These are phyloP conservation scores for Colostygia pectinataria DNA, from an alignment of 2,888 invertebrate genomes.

Conservation along the genomic window DNA sequence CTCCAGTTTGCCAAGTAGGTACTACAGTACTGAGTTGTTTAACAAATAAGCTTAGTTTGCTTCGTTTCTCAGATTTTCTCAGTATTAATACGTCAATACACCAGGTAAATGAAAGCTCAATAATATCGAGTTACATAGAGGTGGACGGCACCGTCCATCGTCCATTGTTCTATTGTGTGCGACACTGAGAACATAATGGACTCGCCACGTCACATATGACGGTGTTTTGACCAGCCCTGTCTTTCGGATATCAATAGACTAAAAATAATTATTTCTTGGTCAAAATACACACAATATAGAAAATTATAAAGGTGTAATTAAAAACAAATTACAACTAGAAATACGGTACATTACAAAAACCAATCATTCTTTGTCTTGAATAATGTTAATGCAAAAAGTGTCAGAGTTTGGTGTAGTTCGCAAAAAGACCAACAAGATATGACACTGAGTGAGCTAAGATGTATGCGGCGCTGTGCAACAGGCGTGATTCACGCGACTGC, in stretches of 20 bases:
- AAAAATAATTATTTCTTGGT: not conserved
- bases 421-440: constrained; percentile 61
- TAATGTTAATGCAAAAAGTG: constrained; percentile 17
- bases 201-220: constrained; percentile 40
- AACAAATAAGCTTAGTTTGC: not conserved
- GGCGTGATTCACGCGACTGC: constrained; percentile 70
- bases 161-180: constrained; percentile 66
- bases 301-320: not conserved
- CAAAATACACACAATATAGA: not conserved
- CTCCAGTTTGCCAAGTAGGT: constrained; percentile 6
- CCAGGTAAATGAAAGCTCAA: constrained; percentile 22
- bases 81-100: constrained; percentile 13
- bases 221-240: constrained; percentile 3
- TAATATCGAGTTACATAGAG: constrained; percentile 59
- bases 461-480: constrained; percentile 68
- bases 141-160: constrained; percentile 49
- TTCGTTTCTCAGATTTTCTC: not conserved
- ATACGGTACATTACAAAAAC: constrained; percentile 14
- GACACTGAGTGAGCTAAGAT: constrained; percentile 70
- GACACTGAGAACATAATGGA: constrained; percentile 78
- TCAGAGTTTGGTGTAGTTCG: constrained; percentile 22
- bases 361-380: constrained; percentile 13
- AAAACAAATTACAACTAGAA: constrained; percentile 3
- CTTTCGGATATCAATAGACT: not conserved
- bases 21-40: not conserved